These are phyloP conservation scores for Phalera bucephala DNA, from an alignment of 2,888 invertebrate genomes.

Conservation along the genomic window DNA sequence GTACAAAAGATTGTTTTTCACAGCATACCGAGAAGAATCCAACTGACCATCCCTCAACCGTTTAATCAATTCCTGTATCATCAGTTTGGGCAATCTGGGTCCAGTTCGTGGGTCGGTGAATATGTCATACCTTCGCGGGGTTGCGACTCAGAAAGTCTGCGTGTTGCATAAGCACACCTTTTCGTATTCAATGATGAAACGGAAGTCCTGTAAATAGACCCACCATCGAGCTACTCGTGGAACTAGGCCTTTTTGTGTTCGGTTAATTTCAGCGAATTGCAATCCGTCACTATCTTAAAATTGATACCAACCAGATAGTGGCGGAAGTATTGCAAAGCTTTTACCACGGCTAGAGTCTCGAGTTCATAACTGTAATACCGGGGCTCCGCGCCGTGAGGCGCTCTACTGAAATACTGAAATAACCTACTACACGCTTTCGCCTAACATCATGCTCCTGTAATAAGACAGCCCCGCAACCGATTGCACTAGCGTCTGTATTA, in stretches of 20 bases:
- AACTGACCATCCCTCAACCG: slow-evolving; percentile 1
- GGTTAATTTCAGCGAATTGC: slow-evolving; percentile 29
- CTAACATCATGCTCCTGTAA: slow-evolving; percentile 11
- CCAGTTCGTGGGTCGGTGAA: slow-evolving; percentile 16
- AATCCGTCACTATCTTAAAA: slow-evolving; percentile 32
- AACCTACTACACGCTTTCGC: slow-evolving; percentile 12
- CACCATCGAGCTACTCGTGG: slow-evolving; percentile 33
- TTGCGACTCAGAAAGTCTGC: slow-evolving; percentile 27
- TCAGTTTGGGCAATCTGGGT: slow-evolving; percentile 14
- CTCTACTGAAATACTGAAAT: slow-evolving; percentile 20
- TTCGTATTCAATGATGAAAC: slow-evolving; percentile 24
- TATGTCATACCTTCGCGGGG: slow-evolving; percentile 6
- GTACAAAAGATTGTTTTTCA: slow-evolving; percentile 10
- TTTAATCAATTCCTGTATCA: slow-evolving; percentile 1
- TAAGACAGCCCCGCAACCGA: no score
- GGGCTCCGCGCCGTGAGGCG: slow-evolving; percentile 12
- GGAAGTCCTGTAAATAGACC: slow-evolving; percentile 30
- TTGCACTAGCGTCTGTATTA: slow-evolving; percentile 22
- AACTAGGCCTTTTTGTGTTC: slow-evolving; percentile 24
- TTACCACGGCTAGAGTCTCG: slow-evolving; percentile 22
- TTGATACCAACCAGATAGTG: slow-evolving; percentile 22
- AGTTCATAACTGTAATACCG: slow-evolving; percentile 24
- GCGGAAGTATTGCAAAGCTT: slow-evolving; percentile 25
- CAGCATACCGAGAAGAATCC: background rate
- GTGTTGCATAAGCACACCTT: slow-evolving; percentile 26